Percentiles rank a stretch among this genome's conserved stretches.
Conservation (phyloP, 1,140 invertebrate genomes). For the Gonatopus flavifemur region DNA sequence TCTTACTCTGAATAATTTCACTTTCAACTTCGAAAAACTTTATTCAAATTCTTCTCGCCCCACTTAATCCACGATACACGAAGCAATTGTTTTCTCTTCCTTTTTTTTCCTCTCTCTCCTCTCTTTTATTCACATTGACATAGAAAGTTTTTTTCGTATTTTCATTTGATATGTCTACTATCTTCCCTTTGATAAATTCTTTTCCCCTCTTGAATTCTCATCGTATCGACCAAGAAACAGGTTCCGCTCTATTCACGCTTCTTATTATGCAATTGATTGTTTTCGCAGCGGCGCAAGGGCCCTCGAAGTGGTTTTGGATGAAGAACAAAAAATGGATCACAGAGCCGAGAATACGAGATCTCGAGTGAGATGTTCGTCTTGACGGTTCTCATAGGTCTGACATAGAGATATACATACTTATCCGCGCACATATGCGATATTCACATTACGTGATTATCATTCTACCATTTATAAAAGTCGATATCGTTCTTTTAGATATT, state of each 20-base stretch:
- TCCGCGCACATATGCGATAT: too few relatives aligned
- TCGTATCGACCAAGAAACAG: slow-evolving; percentile 23
- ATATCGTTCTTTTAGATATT: too few relatives aligned
- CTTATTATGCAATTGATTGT: slow-evolving; percentile 37
- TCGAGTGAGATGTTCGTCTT: slow-evolving; percentile 11
- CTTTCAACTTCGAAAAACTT: neutral
- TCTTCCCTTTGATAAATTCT: slow-evolving; percentile 13
- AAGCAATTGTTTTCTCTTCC: slow-evolving; percentile 9
- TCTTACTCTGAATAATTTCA: neutral
- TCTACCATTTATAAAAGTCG: too few relatives aligned
- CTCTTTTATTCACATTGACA: slow-evolving; percentile 5
- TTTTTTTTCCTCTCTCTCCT: slow-evolving; percentile 7
- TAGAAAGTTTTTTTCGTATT: slow-evolving; percentile 10
- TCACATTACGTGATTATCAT: too few relatives aligned
- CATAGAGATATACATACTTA: too few relatives aligned
- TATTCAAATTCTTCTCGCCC: slow-evolving; percentile 2
- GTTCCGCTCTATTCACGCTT: slow-evolving; percentile 28
- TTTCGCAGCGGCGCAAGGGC: slow-evolving; percentile 27
- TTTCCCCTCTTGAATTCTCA: neutral
- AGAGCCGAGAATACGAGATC: slow-evolving; percentile 17
- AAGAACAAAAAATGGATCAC: slow-evolving; percentile 11
- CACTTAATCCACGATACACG: slow-evolving; percentile 3
- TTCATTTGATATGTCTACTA: slow-evolving; percentile 2
- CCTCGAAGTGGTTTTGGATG: slow-evolving; percentile 18
- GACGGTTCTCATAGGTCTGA: slow-evolving; percentile 12